phyloP scores from a whole-genome alignment of 2,888 invertebrate species.

The Xiphydria camelus region DNA sequence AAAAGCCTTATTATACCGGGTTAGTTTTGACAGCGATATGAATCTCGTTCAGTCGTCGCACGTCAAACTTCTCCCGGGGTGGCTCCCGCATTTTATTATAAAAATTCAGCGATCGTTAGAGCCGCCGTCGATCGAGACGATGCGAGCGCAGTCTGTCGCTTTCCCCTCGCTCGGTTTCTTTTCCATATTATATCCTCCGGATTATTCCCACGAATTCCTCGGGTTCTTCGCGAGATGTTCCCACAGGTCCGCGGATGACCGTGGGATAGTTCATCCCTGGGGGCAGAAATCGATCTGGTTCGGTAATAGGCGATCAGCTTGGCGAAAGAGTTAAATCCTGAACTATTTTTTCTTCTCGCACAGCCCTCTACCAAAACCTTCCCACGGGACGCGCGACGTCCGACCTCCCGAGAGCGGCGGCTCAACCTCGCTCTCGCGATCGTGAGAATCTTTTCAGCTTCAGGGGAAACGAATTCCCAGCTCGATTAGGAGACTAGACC shows the following conservation, averaged over 20 bases:
- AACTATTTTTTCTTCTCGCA: conserved; percentile 1
- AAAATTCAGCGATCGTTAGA: no score
- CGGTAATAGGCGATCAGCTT: conserved; percentile 43
- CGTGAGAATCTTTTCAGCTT: conserved; percentile 51
- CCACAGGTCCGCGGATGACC: conserved; percentile 30
- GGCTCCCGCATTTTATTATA: no score
- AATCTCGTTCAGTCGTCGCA: no score
- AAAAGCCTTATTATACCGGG: no score
- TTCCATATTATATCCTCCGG: no score
- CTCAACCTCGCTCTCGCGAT: conserved; percentile 23
- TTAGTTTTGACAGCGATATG: no score
- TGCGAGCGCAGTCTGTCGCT: no score
- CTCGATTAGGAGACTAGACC: conserved; percentile 48
- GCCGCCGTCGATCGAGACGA: no score
- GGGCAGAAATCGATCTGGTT: conserved; percentile 40
- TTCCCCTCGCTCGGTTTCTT: no score
- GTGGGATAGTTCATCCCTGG: conserved; percentile 41
- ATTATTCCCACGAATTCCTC: conserved; percentile 8
- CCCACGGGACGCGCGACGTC: conserved; percentile 28
- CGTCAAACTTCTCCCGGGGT: no score
- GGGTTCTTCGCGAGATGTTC: conserved; percentile 20
- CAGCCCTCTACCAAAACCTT: conserved; percentile 16
- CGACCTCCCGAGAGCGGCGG: background rate
- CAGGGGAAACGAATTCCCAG: conserved; percentile 53
- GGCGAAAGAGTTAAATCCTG: conserved; percentile 34